Base-by-base conservation (phyloP, 2,888 invertebrate genomes). In the Megalurothrips usitatus region DNA sequence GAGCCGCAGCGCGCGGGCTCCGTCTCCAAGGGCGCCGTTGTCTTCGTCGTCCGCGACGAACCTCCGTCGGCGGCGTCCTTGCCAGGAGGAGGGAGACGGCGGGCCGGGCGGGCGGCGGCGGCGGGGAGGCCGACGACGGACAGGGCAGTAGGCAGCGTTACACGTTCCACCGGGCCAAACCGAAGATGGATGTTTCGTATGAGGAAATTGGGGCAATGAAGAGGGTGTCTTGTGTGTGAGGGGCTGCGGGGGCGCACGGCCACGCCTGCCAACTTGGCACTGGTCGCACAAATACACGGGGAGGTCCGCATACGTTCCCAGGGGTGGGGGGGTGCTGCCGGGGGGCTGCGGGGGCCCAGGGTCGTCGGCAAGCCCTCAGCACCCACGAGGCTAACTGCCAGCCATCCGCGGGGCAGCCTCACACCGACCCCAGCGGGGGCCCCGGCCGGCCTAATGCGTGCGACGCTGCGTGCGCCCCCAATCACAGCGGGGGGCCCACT, bases 181-280 rank as follows among this genome's bases (percentile, higher is more conserved):
- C 2, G 34, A 43, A 43, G 34, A 43, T 43, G 34, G 34, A 43
- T 43, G 34, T 43, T 43, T 43, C 6, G 34, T 43, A 2, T 43
- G n/a, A 43, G 34, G 34, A 43, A 43, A 43, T 43, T 43, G 34
- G 34, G 34, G 34, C 34, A 43, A 43, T 43, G 34, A 43, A 43
- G 34, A 43, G 34, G 6, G 6, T 43, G 34, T 43, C 34, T 43
- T 43, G 34, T 43, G 58, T 58, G n/a, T 17, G 58, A 14, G 58
- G 17, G 14, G 58, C 14, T 17, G 52, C 14, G 11, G 58, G 58
- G 58, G 58, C 14, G 12, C 23, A 26, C 23, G 68, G 68, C 23
- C 26, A 12, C 68, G 68, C 4, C 68, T 75, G 68, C 68, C 68
- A 75, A 75, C 68, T 75, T 75, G 68, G 68, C 68, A 75, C 68